Base-by-base conservation (phyloP, 2,888 invertebrate species). In the Apoderus coryli region DNA sequence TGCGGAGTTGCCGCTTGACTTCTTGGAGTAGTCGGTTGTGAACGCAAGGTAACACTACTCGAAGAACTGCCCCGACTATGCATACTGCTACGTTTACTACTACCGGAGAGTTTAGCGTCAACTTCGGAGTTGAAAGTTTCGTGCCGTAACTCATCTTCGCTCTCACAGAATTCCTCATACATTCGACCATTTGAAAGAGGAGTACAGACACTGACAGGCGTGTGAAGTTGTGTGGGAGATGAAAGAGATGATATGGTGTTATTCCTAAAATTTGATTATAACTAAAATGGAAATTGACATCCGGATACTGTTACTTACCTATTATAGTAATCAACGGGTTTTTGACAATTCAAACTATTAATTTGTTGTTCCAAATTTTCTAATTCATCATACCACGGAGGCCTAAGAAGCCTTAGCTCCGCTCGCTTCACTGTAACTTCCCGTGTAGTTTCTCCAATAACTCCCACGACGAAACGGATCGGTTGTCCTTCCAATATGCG, bases 321-420 rank as follows among this genome's bases (percentile, higher is more conserved):
- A n/a, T n/a, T n/a, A 25, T 11, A 30, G n/a, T 29, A 31, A 9
- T 23, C 10, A 19, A 10, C 19, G 19, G 38, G 38, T 24, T 35
- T 31, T 25, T 35, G 32, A 13, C 34, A 22, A 22, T 44, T 40
- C 14, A 38, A 34, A 10, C 32, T 31, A 19, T 19, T n/a, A 6
- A 29, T 11, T 7, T 33, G 23, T 22, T 44, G 43, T 31, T 50
- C 50, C 11, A 53, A 39, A 46, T 79, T 80, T 47, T 80, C 85
- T 35, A 95, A 58, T 60, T 96, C 95, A 49, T 95, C 96, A 62
- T 81, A 85, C 95, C 96, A 96, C 0, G 95, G 96, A 10, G 93
- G 90, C 51, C 81, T 73, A 42, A 93, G 63, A 14, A 96, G 67
- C 13, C 96, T 71, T 35, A 96, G 64, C 55, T 92, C 89, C 3